Percentiles rank a stretch among this genome's conserved stretches.
These are phyloP conservation scores for Hassar affinis DNA, from an alignment of 2,113 vertebrate species.

Conservation along the genomic window DNA sequence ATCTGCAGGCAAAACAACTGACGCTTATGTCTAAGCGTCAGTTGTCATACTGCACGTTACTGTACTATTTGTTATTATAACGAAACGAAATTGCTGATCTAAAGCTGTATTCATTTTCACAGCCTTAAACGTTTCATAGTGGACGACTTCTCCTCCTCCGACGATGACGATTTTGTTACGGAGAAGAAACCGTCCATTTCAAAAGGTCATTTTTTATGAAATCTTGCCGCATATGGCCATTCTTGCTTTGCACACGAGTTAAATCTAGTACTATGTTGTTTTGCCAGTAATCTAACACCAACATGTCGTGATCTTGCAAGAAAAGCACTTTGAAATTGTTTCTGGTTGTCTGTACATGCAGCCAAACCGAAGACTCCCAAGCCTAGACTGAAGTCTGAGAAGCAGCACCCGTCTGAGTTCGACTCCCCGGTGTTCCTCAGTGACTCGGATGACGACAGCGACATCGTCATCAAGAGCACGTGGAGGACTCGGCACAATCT, in stretches of 20 bases:
- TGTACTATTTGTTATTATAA: background rate
- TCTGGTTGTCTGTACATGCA: constrained; percentile 6
- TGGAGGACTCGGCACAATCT: constrained; percentile 65
- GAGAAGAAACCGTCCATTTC: constrained; percentile 55
- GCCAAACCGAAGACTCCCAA: constrained; percentile 52
- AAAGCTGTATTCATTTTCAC: constrained; percentile 5
- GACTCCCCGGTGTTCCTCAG: constrained; percentile 70
- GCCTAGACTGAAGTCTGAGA: constrained; percentile 41
- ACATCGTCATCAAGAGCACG: constrained; percentile 67
- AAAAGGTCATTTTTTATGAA: constrained; percentile 60
- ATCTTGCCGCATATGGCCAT: background rate
- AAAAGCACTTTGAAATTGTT: background rate
- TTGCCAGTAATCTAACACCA: background rate
- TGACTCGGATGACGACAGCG: constrained; percentile 73
- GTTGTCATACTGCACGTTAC: background rate
- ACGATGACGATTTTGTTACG: constrained; percentile 70
- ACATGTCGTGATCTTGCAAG: background rate
- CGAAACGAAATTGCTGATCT: background rate
- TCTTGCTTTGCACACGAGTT: background rate
- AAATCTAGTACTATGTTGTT: background rate
- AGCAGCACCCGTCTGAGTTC: constrained; percentile 54
- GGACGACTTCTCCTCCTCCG: constrained; percentile 67
- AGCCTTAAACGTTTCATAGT: constrained; percentile 72
- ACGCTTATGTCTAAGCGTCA: background rate
- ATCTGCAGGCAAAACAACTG: background rate